Evolutionary conservation across 2,113 vertebrate species (phyloP).

Genomic region (Nipponia nippon): DNA sequence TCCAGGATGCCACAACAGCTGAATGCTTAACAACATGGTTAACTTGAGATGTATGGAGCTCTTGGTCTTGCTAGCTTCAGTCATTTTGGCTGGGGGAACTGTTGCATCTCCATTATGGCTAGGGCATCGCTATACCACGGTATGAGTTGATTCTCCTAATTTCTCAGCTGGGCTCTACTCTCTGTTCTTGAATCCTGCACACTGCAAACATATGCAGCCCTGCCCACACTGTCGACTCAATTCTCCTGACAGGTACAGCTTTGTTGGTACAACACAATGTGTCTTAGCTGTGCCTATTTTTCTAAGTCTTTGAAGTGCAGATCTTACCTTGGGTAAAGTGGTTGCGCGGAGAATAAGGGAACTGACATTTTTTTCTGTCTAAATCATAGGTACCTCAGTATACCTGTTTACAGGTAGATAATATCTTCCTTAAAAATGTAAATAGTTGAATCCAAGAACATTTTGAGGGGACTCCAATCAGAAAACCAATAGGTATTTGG

Average conservation of each 20-base stretch:
- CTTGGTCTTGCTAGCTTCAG: neutral
- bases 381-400: neutral
- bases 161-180: neutral
- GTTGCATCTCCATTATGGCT: neutral
- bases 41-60: neutral
- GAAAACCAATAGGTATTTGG: neutral
- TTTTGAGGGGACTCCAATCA: neutral
- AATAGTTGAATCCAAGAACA: neutral
- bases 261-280: neutral
- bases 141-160: accelerated
- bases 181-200: neutral
- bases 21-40: neutral
- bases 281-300: neutral
- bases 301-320: neutral
- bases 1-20: neutral
- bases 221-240: neutral
- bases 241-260: neutral
- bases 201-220: neutral
- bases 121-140: accelerated
- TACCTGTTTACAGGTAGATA: neutral
- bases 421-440: neutral
- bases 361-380: neutral
- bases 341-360: neutral
- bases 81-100: neutral
- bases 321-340: neutral